Conservation (phyloP, 2,797 vertebrate genomes). For the Cyclopterus lumpus region DNA sequence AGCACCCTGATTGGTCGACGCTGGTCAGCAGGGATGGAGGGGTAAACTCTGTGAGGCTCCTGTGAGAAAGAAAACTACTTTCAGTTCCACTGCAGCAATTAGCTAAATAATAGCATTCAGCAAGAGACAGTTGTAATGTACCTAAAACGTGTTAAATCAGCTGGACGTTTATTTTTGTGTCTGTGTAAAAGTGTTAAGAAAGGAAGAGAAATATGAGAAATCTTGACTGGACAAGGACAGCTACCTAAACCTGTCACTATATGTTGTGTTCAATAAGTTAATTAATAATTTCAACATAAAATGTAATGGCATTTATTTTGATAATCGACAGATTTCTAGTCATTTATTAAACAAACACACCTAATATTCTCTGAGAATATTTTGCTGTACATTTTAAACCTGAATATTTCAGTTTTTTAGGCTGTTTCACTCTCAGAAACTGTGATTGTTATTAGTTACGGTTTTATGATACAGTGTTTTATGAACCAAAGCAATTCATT, state of each 20-base stretch:
- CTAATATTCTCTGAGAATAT: neutral
- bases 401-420: too few relatives aligned
- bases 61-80: conserved; percentile 54
- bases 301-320: neutral
- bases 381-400: too few relatives aligned
- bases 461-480: too few relatives aligned
- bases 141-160: neutral
- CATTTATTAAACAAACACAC: neutral
- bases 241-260: too few relatives aligned
- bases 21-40: conserved; percentile 86
- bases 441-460: too few relatives aligned
- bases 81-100: neutral
- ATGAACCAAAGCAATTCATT: too few relatives aligned
- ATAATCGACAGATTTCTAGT: neutral
- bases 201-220: neutral
- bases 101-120: neutral
- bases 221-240: neutral
- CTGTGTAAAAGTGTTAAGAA: neutral
- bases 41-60: conserved; percentile 94
- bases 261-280: too few relatives aligned
- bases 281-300: too few relatives aligned
- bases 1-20: conserved; percentile 91
- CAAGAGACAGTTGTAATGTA: neutral
- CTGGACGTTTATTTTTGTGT: neutral
- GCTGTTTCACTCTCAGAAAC: too few relatives aligned